Percentiles rank a stretch among this genome's conserved stretches.
phyloP scores from a whole-genome alignment of 2,113 vertebrate species.

The Spea bombifrons region DNA sequence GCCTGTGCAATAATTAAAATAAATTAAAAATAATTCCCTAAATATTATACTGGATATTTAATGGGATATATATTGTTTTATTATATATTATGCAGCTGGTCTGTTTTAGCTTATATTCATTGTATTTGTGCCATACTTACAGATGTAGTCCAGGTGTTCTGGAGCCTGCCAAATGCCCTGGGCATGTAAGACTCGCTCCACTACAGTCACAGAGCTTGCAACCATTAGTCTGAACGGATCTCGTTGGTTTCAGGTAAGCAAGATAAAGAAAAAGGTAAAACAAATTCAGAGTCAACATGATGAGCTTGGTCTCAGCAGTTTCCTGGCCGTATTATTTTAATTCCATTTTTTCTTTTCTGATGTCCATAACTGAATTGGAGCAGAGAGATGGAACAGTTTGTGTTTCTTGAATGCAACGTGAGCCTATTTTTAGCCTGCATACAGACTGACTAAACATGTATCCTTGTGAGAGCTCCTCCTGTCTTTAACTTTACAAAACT shows the following conservation, averaged over 20 bases:
- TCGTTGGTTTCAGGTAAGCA: slow-evolving; percentile 25
- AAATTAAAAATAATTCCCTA: too few species aligned
- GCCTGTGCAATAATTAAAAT: too few species aligned
- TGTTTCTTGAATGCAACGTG: slow-evolving; percentile 37
- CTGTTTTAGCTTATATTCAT: too few species aligned
- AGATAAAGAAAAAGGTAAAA: slow-evolving; percentile 28
- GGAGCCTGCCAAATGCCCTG: neutral
- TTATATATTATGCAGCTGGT: too few species aligned
- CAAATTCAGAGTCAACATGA: slow-evolving; percentile 24
- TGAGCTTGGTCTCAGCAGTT: neutral
- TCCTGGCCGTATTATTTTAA: slow-evolving; percentile 13
- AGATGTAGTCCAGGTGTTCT: slow-evolving; percentile 11
- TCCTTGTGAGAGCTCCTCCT: slow-evolving; percentile 45
- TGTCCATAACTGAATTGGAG: slow-evolving; percentile 38
- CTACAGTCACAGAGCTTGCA: slow-evolving; percentile 33
- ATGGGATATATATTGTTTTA: too few species aligned
- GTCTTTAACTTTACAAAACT: slow-evolving; percentile 46
- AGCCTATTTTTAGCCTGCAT: slow-evolving; percentile 45
- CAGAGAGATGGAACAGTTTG: slow-evolving; percentile 35
- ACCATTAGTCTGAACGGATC: slow-evolving; percentile 19
- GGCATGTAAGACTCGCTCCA: neutral
- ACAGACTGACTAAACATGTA: slow-evolving; percentile 20
- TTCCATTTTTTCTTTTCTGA: slow-evolving; percentile 41
- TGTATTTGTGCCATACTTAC: slow-evolving; percentile 16
- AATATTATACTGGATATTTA: too few species aligned